Base-by-base conservation (phyloP, 2,113 vertebrate species). In the Nesogale talazaci region DNA sequence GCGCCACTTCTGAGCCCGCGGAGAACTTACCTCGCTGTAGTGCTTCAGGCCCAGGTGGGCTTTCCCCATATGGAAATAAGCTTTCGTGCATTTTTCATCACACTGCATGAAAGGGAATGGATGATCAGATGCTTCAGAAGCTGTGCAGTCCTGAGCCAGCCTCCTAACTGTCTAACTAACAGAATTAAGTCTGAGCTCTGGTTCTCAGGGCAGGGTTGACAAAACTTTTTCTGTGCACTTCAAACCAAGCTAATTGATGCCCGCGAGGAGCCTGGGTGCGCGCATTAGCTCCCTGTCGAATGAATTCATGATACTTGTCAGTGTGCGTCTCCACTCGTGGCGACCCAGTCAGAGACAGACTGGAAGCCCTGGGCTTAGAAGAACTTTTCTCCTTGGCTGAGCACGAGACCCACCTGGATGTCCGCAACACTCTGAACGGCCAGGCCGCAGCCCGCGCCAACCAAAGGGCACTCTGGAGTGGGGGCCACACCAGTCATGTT, bases 51-150 rank as follows among this genome's bases (percentile, higher is more conserved):
- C 98, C 86, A 98, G 92, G 96, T 98, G 97, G 86, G 99, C 99
- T 97, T 98, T 99, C 6, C 98, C 99, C 99, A 99, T 99, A 46
- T 99, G 98, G 38, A 99, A 97, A 83, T 98, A 98, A 0, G 99
- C 99, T 95, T 99, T 99, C 3, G 98, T 95, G 88, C 97, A 99
- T 42, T 96, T 99, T 40, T 98, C 98, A 97, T 98, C 98, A 97
- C 99, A 99, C 99, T 99, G 97, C 4, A 76, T 88, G 9, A 79
- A 94, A 98, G 75, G 46, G 56, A 97, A 95, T 27, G 4, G 23
- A 63, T 25, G 8, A 59, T 94, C 15, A 97, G 89, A 76, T 1
- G 0, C 29, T 12, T 91, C 5, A n/a, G 75, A 81, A 70, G 70
- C 14, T 38, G 0, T 27, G 46, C 36, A 92, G 40, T 2, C 23